Evolutionary conservation across 2,113 vertebrate genomes (phyloP).

Genomic region (Cyphomyrus plagiostoma): DNA sequence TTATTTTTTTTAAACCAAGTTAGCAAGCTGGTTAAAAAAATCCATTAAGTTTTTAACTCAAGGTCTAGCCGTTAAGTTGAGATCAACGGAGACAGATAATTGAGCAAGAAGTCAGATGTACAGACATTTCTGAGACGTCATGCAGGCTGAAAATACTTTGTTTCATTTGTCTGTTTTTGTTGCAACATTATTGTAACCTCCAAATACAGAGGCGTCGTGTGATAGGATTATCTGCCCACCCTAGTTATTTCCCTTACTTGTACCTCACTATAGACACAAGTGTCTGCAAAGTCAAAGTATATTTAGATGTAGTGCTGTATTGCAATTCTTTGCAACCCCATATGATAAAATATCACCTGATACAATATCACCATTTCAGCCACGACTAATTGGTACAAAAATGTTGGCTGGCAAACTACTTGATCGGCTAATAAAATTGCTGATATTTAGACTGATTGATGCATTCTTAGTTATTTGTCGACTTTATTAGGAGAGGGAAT

Average conservation of each 20-base stretch:
- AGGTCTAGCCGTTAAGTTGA: not conserved
- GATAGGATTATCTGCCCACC: not conserved
- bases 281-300: not conserved
- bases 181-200: not conserved
- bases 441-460: not conserved
- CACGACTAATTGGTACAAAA: not conserved
- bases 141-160: not conserved
- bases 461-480: not conserved
- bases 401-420: not conserved
- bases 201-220: not conserved
- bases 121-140: not conserved
- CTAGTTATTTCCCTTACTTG: not conserved
- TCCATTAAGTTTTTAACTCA: not conserved
- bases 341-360: not conserved
- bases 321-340: not conserved
- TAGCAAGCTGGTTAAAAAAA: not conserved
- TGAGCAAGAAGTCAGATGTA: not conserved
- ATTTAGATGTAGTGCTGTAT: not conserved
- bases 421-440: not conserved
- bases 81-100: not conserved
- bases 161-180: not conserved
- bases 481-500: not conserved
- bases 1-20: not conserved
- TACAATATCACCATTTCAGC: not conserved
- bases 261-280: not conserved